phyloP scores from a whole-genome alignment of 2,113 vertebrate genomes.

The Phaethornis superciliosus region DNA sequence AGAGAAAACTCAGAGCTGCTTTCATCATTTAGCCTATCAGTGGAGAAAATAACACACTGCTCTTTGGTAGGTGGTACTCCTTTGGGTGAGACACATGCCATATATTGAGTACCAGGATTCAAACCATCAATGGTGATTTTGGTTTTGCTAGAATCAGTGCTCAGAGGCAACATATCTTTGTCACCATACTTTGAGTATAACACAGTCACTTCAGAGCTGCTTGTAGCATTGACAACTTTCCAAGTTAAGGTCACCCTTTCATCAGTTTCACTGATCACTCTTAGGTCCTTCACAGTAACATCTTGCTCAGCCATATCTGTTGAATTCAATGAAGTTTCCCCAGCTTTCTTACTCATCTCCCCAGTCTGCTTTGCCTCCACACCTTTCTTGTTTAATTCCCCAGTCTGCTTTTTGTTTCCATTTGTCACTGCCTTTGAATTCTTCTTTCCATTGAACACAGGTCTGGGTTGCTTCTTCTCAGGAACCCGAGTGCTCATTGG shows the following conservation, averaged over 20 bases:
- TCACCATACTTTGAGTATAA: constrained; percentile 89
- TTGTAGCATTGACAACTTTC: constrained; percentile 75
- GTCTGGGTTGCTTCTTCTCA: constrained; percentile 61
- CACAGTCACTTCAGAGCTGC: constrained; percentile 78
- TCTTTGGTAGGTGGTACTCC: constrained; percentile 79
- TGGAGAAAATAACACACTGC: constrained; percentile 91
- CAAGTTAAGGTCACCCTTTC: constrained; percentile 89
- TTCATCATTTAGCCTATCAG: constrained; percentile 64
- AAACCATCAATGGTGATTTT: constrained; percentile 87
- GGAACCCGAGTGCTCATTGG: not conserved
- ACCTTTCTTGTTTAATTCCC: constrained; percentile 32
- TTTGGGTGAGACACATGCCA: constrained; percentile 89
- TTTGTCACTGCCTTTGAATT: constrained; percentile 57
- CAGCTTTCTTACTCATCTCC: constrained; percentile 71
- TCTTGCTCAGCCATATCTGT: constrained; percentile 23
- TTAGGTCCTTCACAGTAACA: constrained; percentile 78
- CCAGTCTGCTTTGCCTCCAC: constrained; percentile 54
- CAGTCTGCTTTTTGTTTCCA: constrained; percentile 65
- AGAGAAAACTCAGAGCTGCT: constrained; percentile 68
- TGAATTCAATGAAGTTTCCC: not conserved
- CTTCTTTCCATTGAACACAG: constrained; percentile 53
- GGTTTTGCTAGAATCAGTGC: constrained; percentile 80
- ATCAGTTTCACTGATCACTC: constrained; percentile 82
- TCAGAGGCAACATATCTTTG: constrained; percentile 82
- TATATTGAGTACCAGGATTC: constrained; percentile 83